phyloP scores from a whole-genome alignment of 2,113 vertebrate species.

The Leptobrachium leishanense region DNA sequence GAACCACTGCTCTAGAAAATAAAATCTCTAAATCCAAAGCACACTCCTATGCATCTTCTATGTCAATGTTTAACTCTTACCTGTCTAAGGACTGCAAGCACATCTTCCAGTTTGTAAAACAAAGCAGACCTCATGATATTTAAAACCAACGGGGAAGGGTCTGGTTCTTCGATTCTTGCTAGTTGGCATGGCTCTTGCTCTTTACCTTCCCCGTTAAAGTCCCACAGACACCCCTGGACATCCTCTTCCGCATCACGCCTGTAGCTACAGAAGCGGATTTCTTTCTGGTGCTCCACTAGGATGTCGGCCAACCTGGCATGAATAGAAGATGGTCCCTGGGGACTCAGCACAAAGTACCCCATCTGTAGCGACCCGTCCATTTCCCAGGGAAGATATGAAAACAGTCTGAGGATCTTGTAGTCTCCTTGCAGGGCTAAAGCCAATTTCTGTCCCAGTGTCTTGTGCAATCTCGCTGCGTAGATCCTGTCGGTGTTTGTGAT shows the following conservation, averaged over 20 bases:
- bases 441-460: conserved; percentile 36
- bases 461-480: conserved; percentile 48
- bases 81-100: conserved; percentile 70
- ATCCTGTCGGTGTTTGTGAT: conserved; percentile 38
- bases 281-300: conserved; percentile 24
- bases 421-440: conserved; percentile 61
- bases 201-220: conserved; percentile 13
- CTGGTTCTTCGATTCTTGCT: not conserved
- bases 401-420: conserved; percentile 61
- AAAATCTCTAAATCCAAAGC: too few species aligned
- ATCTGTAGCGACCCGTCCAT: conserved; percentile 59
- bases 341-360: conserved; percentile 70
- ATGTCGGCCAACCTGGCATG: conserved; percentile 57
- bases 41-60: too few species aligned
- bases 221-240: conserved; percentile 64
- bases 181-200: conserved; percentile 13
- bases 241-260: conserved; percentile 54
- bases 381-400: conserved; percentile 58
- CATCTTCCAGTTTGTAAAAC: conserved; percentile 54
- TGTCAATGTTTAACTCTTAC: conserved; percentile 57
- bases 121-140: conserved; percentile 27
- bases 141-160: conserved; percentile 16
- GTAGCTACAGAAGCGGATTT: conserved; percentile 46
- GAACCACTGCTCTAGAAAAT: too few species aligned
- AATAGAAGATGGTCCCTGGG: not conserved